phyloP scores from a whole-genome alignment of 2,888 invertebrate genomes.

The Dynastes hyllus region DNA sequence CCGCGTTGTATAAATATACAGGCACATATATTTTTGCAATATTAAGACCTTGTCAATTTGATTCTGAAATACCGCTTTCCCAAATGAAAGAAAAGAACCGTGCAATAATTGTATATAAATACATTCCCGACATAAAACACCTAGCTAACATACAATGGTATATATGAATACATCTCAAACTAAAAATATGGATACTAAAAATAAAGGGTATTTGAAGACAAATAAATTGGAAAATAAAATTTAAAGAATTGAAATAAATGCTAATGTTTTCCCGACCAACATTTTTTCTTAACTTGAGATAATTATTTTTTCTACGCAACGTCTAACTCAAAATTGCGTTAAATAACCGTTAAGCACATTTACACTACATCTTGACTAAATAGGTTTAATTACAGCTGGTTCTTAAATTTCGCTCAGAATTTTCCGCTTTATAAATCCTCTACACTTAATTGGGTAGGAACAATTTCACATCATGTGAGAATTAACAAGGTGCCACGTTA shows the following conservation, averaged over 20 bases:
- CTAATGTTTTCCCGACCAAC: neutral
- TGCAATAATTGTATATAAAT: too few relatives aligned
- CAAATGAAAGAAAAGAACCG: too few relatives aligned
- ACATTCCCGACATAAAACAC: too few relatives aligned
- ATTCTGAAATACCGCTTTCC: too few relatives aligned
- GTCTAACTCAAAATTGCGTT: conserved; percentile 19
- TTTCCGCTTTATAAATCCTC: conserved; percentile 28
- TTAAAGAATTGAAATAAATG: neutral
- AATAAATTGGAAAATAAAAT: too few relatives aligned
- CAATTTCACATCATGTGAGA: neutral
- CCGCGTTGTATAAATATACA: too few relatives aligned
- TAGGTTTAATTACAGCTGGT: conserved; percentile 25
- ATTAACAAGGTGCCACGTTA: conserved; percentile 19
- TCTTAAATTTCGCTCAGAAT: conserved; percentile 21
- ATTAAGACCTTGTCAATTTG: too few relatives aligned
- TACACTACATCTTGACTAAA: conserved; percentile 28
- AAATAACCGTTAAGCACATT: conserved; percentile 22
- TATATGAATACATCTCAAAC: too few relatives aligned
- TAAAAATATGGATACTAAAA: too few relatives aligned
- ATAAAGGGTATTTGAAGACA: too few relatives aligned
- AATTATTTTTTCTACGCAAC: conserved; percentile 31
- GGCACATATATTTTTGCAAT: too few relatives aligned
- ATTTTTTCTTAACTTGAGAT: neutral
- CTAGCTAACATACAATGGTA: too few relatives aligned
- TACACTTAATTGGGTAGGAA: conserved; percentile 8